Evolutionary conservation across 2,797 vertebrate species (phyloP).

Genomic region (Microctenopoma lineatum): DNA sequence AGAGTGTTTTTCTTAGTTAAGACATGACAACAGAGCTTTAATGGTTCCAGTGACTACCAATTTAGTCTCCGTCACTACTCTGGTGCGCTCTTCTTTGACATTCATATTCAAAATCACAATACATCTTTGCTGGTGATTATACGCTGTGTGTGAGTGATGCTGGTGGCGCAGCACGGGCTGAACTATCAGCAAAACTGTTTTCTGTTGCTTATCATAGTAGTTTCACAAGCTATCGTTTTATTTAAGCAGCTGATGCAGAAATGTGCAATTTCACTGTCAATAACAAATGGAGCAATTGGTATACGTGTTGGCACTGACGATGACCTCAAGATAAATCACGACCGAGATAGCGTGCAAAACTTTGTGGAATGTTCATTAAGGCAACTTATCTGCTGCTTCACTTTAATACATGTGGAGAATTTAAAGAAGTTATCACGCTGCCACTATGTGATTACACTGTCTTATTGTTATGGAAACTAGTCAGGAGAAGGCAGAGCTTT

Average conservation of each 20-base stretch:
- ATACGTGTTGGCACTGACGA: background rate
- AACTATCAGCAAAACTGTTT: constrained; percentile 33
- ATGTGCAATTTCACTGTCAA: constrained; percentile 6
- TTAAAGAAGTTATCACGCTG: constrained; percentile 19
- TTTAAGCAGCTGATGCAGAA: constrained; percentile 2
- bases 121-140: constrained; percentile 9
- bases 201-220: background rate
- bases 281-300: constrained; percentile 12
- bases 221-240: constrained; percentile 29
- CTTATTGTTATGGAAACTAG: constrained; percentile 20
- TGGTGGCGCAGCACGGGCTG: background rate
- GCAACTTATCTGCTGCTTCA: constrained; percentile 13
- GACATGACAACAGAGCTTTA: constrained; percentile 4
- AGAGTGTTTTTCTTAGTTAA: constrained; percentile 14
- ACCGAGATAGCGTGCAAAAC: constrained; percentile 7
- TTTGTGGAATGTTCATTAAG: constrained; percentile 2
- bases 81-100: background rate
- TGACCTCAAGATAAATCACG: constrained; percentile 24
- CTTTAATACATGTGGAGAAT: constrained; percentile 27
- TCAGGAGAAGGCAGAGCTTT: background rate
- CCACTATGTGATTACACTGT: background rate
- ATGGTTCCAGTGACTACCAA: constrained; percentile 3
- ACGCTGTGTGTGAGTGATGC: constrained; percentile 1
- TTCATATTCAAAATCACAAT: constrained; percentile 5
- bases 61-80: background rate